Percentiles rank a stretch among this genome's conserved stretches.
Conservation (phyloP, 1,140 invertebrate species). For the Euwallacea fornicatus region DNA sequence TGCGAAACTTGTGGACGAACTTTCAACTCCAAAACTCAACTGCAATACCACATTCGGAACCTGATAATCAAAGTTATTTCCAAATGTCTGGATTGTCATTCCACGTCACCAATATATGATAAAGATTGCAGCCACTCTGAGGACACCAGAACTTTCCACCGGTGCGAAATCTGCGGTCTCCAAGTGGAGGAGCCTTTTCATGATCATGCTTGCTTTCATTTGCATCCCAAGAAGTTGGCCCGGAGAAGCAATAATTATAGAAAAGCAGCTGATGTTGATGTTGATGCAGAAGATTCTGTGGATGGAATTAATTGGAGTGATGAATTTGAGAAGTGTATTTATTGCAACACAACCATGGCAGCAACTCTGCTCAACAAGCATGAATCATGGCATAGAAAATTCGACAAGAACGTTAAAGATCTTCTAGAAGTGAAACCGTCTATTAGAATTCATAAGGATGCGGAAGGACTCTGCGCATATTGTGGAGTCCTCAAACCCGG, state of each 20-base stretch:
- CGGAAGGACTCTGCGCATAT: constrained; percentile 27
- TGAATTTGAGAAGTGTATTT: constrained; percentile 26
- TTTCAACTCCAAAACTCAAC: constrained; percentile 57
- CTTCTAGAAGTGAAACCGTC: background rate
- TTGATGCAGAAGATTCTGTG: background rate
- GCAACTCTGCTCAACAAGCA: constrained; percentile 15
- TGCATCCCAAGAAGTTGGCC: constrained; percentile 2
- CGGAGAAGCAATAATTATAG: background rate
- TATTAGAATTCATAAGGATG: background rate
- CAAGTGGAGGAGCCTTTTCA: constrained; percentile 9
- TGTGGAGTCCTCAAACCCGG: constrained; percentile 27
- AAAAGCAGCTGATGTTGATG: background rate
- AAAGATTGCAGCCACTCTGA: background rate
- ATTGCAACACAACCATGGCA: constrained; percentile 18
- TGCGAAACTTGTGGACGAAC: constrained; percentile 57
- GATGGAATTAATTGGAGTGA: constrained; percentile 2
- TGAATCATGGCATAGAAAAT: constrained; percentile 32
- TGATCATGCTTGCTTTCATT: constrained; percentile 25
- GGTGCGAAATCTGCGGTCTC: constrained; percentile 19
- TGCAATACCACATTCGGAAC: constrained; percentile 58
- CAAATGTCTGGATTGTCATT: constrained; percentile 22
- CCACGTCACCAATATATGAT: background rate
- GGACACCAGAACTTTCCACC: background rate
- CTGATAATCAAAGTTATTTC: constrained; percentile 45
- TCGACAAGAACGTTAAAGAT: constrained; percentile 17